Base-by-base conservation (phyloP, 1,140 invertebrate genomes). In the Steinernema feltiae region DNA sequence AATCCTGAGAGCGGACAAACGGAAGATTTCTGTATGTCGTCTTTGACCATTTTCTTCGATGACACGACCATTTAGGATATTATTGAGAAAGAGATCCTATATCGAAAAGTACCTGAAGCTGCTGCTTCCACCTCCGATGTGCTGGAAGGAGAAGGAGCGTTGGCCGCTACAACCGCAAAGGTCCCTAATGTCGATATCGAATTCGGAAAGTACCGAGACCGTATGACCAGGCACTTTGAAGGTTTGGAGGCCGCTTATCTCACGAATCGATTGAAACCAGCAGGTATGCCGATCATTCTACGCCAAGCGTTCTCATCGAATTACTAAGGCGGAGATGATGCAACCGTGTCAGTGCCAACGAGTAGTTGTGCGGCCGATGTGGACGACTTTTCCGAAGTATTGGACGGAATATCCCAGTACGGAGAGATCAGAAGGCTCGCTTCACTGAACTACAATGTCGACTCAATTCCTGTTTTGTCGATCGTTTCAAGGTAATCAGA, bases 391-490 rank as follows among this genome's bases (percentile, higher is more conserved):
- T 90, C 92, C 35, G 91, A 93, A 81, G 93, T 93, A 87, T 89
- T 97, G 46, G 91, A 92, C 0, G 94, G 94, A 85, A 94, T 97
- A 88, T 94, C 93, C 0, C 88, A 91, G 21, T 97, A 93, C 86
- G 92, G 90, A 81, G 90, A 91, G 0, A 88, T 96, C 70, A 88
- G 92, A 31, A 90, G 92, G 17, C 88, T 97, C 12, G 93, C 94
- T 0, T 94, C 93, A 0, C 88, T 97, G 0, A 93, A 93, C 80
- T 97, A 97, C 86, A 93, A 93, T 48, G 92, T 91, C 81, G 94
- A 97, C 87, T 90, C 93, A 21, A 91, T 92, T 82, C 93, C 93
- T 83, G 92, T 92, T 84, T 93, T 93, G 0, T 95, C 93, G 29
- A 97, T 97, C 82, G 94, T 97, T 0, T 96, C 94, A 27, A 90